Evolutionary conservation across 2,888 invertebrate genomes (phyloP).

Genomic region (Stenodema calcarata): DNA sequence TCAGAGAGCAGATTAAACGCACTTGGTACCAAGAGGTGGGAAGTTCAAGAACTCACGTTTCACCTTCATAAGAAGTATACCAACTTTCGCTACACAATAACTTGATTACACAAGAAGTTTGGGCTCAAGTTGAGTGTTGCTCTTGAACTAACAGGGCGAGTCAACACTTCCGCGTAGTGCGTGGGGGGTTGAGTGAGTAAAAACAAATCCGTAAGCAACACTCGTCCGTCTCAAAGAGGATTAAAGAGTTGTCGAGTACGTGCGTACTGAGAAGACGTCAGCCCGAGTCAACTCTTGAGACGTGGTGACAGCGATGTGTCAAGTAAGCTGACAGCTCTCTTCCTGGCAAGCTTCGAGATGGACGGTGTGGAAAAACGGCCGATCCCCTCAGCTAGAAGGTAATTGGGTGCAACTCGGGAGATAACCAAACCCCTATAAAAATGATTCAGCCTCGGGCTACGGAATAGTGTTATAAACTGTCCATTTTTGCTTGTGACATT

Average conservation of each 20-base stretch:
- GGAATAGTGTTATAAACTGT: no score
- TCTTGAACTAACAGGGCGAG: neutral
- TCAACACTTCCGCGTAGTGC: neutral
- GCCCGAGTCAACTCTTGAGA: neutral
- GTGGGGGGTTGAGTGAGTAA: neutral
- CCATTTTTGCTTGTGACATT: no score
- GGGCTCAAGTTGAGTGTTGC: neutral
- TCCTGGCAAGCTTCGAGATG: no score
- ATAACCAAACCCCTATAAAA: no score
- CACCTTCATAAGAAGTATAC: neutral
- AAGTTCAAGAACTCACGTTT: neutral
- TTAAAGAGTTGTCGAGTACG: neutral
- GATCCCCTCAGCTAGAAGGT: no score
- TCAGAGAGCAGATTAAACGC: neutral
- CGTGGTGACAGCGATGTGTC: neutral
- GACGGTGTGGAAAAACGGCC: no score
- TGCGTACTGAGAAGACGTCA: neutral
- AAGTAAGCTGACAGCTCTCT: neutral
- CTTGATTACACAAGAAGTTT: neutral
- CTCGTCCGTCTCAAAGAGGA: neutral
- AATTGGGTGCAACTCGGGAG: no score
- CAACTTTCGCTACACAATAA: neutral
- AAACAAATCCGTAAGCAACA: neutral
- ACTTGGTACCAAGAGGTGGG: neutral
- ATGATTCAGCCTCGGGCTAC: no score